Base-by-base conservation (phyloP, 92 coral and sea anemone species). In the Siderastrea radians region DNA sequence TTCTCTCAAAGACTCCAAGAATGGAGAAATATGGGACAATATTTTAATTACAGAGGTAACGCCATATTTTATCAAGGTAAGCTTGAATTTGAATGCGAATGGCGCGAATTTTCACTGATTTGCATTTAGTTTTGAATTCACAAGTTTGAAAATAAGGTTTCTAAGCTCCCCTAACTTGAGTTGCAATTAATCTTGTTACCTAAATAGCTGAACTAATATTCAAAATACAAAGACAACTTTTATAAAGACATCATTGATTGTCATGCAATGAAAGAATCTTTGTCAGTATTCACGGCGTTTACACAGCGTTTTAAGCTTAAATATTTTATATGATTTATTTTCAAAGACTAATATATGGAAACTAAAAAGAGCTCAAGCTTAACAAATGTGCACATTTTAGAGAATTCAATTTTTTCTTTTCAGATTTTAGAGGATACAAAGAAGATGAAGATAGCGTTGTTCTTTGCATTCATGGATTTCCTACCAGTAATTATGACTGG, bases 401-500 rank as follows among this genome's bases (percentile, higher is more conserved):
- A 26, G 38, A 26, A 26, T 72, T 53, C 5, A 48, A 8, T 48
- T 70, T 50, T 57, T 51, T 52, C n/a, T 68, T 77, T 76, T 77
- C 84, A 91, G 96, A 88, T 69, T 87, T 76, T 57, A 93, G 96
- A 65, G 94, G 90, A 82, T 86, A 81, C 63, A 85, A 77, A 13
- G 83, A 85, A 50, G 78, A 87, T 50, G 88, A 87, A 1, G 79
- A 83, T 59, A 79, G 86, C 44, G 98, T 95, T n/a, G 87, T 94
- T 66, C 86, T 95, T 1, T 95, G 98, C 46, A 94, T 97, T 60
- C 99, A 97, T 88, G 99, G 99, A 66, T 97, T 97, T 84, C 99
- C 99, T 7, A 94, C 99, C 45, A 95, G 94, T 62, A 97, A 96
- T 74, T 94, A 87, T 85, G 99, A 97, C 70, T 95, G 97, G 98